phyloP scores from a whole-genome alignment of 1,140 invertebrate genomes.

The Trachymyrmex cornetzi region DNA sequence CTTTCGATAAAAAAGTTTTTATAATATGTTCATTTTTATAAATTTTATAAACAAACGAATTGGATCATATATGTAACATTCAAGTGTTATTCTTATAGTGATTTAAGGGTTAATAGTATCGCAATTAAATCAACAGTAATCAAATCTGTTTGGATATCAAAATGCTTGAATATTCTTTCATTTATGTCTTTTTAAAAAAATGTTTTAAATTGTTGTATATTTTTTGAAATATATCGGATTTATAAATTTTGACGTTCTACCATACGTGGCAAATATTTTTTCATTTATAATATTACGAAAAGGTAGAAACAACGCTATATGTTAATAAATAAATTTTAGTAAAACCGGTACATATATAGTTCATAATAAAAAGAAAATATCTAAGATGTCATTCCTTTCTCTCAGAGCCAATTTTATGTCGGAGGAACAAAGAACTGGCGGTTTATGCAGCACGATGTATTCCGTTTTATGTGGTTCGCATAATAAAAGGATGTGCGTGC shows the following conservation, averaged over 20 bases:
- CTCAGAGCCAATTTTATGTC: slow-evolving; percentile 29
- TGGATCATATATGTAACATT: too few relatives aligned
- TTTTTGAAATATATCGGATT: neutral
- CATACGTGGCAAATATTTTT: neutral
- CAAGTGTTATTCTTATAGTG: too few relatives aligned
- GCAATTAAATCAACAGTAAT: neutral
- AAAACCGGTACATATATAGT: too few relatives aligned
- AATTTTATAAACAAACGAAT: too few relatives aligned
- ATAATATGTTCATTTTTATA: too few relatives aligned
- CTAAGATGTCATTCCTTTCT: neutral
- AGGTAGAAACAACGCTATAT: neutral
- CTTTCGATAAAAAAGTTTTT: too few relatives aligned
- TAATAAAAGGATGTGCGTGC: slow-evolving; percentile 67
- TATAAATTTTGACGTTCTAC: neutral
- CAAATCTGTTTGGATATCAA: neutral
- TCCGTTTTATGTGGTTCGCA: slow-evolving; percentile 67
- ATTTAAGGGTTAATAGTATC: neutral
- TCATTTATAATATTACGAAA: neutral
- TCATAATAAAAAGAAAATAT: neutral
- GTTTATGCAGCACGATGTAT: slow-evolving; percentile 23
- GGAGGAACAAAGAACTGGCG: slow-evolving; percentile 43
- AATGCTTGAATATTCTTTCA: neutral
- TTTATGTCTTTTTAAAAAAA: neutral
- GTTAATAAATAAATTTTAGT: slow-evolving; percentile 5
- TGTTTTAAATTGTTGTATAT: neutral